Conservation (phyloP, 1,140 invertebrate genomes). For the Bombus consobrinus region DNA sequence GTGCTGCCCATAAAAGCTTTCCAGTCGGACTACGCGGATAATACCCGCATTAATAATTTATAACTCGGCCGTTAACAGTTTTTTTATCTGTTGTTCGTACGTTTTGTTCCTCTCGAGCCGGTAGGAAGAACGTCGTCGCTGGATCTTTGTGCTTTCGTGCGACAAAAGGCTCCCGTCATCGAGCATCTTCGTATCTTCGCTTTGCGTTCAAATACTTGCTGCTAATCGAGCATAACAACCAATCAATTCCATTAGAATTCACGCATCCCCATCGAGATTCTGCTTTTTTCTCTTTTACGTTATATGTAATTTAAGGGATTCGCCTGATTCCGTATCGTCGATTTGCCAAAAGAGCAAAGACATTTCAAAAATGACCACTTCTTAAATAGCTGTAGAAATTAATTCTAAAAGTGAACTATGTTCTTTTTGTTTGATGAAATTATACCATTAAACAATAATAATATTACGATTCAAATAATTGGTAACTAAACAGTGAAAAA, state of each 20-base stretch:
- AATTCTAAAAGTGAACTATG: too few species aligned
- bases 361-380: too few species aligned
- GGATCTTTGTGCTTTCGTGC: slow-evolving; percentile 8
- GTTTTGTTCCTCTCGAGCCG: background rate
- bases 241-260: background rate
- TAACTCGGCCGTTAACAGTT: slow-evolving; percentile 68
- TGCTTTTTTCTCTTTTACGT: background rate
- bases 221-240: background rate
- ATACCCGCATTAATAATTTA: slow-evolving; percentile 72
- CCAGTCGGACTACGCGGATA: slow-evolving; percentile 54
- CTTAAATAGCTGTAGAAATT: too few species aligned
- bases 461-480: too few species aligned
- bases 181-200: background rate
- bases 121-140: background rate
- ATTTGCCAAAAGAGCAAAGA: too few species aligned
- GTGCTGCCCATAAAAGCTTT: slow-evolving; percentile 53
- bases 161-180: slow-evolving; percentile 10
- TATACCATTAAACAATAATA: too few species aligned
- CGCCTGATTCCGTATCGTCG: too few species aligned
- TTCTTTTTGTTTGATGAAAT: too few species aligned
- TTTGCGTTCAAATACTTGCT: background rate
- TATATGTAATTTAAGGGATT: background rate
- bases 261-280: background rate
- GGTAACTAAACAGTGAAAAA: too few species aligned
- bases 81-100: background rate